A percentile compares a stretch with the other conserved stretches of the same genome.
These are phyloP conservation scores for Netelia fuscicornis DNA, from an alignment of 2,888 invertebrate genomes.

Conservation along the genomic window DNA sequence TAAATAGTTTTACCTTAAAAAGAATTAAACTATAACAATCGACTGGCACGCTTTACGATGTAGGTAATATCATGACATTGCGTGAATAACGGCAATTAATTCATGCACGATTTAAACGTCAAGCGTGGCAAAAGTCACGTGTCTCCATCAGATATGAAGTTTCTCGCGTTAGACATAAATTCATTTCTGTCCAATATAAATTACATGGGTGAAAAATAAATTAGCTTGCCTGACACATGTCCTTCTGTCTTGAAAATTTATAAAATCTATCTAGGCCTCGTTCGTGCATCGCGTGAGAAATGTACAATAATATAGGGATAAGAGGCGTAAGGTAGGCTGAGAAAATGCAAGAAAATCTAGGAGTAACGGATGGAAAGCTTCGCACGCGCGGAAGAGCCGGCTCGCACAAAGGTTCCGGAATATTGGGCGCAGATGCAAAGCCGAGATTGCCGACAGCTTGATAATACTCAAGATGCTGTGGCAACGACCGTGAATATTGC, in stretches of 20 bases:
- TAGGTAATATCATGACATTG: constrained; percentile 16
- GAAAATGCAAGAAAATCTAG: background rate
- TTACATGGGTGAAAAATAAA: background rate
- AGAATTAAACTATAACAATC: too few relatives aligned
- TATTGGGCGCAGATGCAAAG: constrained; percentile 80
- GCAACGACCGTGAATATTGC: constrained; percentile 26
- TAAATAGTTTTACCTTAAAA: too few relatives aligned
- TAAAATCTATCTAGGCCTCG: too few relatives aligned
- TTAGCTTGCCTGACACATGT: background rate
- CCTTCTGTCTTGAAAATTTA: too few relatives aligned
- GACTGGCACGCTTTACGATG: too few relatives aligned
- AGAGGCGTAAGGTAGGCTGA: background rate
- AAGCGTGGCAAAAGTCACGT: constrained; percentile 18
- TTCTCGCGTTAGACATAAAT: background rate
- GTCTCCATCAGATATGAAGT: too few relatives aligned
- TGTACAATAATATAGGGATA: background rate
- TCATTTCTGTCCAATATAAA: background rate
- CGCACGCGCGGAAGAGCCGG: constrained; percentile 70
- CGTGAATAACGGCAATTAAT: constrained; percentile 80
- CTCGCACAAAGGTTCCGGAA: constrained; percentile 56
- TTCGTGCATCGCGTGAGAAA: too few relatives aligned
- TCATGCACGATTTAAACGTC: constrained; percentile 75
- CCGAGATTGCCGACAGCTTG: constrained; percentile 77
- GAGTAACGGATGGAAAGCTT: constrained; percentile 12
- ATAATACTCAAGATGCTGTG: constrained; percentile 72